Evolutionary conservation across 1,140 invertebrate genomes (phyloP).

Genomic region (Phymastichus coffea): DNA sequence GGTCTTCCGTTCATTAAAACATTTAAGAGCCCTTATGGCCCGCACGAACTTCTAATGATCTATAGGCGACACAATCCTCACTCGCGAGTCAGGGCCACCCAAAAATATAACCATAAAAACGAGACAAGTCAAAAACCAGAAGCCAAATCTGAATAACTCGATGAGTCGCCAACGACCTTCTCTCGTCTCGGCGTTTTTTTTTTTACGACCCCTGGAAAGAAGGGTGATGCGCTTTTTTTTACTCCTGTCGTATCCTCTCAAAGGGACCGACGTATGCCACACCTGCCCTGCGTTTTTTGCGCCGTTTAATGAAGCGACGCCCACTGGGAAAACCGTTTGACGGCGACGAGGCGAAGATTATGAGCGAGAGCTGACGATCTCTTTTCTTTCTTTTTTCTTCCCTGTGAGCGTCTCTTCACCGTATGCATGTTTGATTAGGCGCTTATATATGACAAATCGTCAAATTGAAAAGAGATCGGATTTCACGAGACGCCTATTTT

Average conservation of each 20-base stretch:
- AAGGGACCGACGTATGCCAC: not conserved
- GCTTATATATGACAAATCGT: not conserved
- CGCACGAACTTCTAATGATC: constrained; percentile 20
- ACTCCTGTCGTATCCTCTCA: constrained; percentile 20
- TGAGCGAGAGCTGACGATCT: not conserved
- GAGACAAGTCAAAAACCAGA: not conserved
- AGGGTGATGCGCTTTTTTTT: constrained; percentile 31
- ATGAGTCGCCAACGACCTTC: not conserved
- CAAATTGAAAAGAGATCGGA: not conserved
- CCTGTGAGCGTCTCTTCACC: not conserved
- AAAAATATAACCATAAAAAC: constrained; percentile 21
- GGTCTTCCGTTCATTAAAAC: not conserved
- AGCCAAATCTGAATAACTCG: constrained; percentile 4
- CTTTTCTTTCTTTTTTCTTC: not conserved
- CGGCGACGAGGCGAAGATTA: not conserved
- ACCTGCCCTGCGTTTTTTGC: not conserved
- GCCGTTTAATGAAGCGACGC: constrained; percentile 32
- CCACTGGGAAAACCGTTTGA: constrained; percentile 34
- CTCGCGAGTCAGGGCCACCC: not conserved
- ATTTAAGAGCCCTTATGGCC: constrained; percentile 4
- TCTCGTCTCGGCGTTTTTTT: constrained; percentile 30
- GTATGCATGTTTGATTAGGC: constrained; percentile 8
- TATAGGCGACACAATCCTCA: constrained; percentile 10
- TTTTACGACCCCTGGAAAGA: constrained; percentile 34
- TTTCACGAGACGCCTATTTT: not conserved